phyloP scores from a whole-genome alignment of 1,140 invertebrate genomes.

The Sitophilus oryzae region DNA sequence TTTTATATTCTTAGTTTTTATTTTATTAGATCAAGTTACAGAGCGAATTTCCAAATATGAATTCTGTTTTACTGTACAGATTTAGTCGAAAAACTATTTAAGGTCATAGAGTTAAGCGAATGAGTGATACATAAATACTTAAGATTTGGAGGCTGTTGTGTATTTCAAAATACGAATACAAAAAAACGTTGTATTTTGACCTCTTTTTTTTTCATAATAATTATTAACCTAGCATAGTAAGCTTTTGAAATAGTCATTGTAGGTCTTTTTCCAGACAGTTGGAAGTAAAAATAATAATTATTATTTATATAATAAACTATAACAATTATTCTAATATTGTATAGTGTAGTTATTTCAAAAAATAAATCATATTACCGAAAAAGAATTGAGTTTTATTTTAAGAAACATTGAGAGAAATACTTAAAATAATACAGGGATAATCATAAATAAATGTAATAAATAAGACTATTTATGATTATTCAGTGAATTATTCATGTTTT shows the following conservation, averaged over 20 bases:
- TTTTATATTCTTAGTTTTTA: no score
- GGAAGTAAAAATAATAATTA: conserved; percentile 4
- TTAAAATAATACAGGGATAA: no score
- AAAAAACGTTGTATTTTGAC: conserved; percentile 11
- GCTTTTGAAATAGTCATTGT: conserved; percentile 14
- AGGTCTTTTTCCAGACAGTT: conserved; percentile 1
- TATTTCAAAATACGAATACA: conserved; percentile 15
- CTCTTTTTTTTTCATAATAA: conserved; percentile 7
- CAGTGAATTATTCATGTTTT: no score
- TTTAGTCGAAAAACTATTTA: conserved; percentile 9
- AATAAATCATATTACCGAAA: no score
- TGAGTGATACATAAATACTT: conserved; percentile 25
- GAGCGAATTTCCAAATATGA: conserved; percentile 5
- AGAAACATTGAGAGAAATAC: no score
- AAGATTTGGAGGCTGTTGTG: conserved; percentile 25
- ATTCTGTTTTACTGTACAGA: background rate
- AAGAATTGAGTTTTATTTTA: no score
- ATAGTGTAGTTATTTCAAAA: conserved; percentile 21
- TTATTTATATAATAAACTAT: conserved; percentile 3
- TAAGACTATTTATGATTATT: no score
- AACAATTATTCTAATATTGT: conserved; percentile 16
- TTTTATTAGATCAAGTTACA: no score
- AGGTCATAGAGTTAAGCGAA: conserved; percentile 10
- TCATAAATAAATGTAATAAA: no score
- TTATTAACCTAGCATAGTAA: conserved; percentile 11